phyloP scores from a whole-genome alignment of 2,797 vertebrate species.

The Acropternis orthonyx region DNA sequence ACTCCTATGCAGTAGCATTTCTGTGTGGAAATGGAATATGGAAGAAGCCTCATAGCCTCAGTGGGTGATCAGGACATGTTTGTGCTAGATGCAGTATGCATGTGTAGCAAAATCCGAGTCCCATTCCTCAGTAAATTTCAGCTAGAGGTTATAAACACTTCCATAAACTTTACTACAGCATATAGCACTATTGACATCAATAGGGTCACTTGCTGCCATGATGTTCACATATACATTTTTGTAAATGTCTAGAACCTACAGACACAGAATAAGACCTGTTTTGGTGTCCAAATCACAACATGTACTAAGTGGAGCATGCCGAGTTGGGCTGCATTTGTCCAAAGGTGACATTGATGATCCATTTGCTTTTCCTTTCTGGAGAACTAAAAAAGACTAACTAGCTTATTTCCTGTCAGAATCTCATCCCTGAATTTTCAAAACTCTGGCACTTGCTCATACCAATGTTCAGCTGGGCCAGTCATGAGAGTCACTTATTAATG shows the following conservation, averaged over 20 bases:
- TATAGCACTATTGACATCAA: background rate
- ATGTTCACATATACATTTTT: background rate
- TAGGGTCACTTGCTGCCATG: background rate
- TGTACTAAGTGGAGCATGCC: background rate
- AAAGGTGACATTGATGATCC: background rate
- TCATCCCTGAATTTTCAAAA: background rate
- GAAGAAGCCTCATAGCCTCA: background rate
- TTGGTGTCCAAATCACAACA: background rate
- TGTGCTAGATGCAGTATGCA: background rate
- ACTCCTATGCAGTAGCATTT: background rate
- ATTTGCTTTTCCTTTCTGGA: background rate
- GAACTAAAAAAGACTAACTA: background rate
- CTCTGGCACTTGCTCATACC: accelerated
- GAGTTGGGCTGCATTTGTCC: background rate
- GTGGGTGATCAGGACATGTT: accelerated
- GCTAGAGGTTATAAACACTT: background rate
- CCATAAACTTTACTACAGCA: background rate
- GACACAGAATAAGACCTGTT: background rate
- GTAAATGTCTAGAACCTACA: background rate
- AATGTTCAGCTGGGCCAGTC: background rate
- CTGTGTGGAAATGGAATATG: background rate
- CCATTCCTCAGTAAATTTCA: background rate
- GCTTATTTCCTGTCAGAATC: background rate
- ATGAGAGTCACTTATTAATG: background rate
- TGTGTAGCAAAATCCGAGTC: accelerated